A percentile compares a stretch with the other conserved stretches of the same genome.
Evolutionary conservation across 2,888 invertebrate genomes (phyloP).

Genomic region (Buathra laborator): DNA sequence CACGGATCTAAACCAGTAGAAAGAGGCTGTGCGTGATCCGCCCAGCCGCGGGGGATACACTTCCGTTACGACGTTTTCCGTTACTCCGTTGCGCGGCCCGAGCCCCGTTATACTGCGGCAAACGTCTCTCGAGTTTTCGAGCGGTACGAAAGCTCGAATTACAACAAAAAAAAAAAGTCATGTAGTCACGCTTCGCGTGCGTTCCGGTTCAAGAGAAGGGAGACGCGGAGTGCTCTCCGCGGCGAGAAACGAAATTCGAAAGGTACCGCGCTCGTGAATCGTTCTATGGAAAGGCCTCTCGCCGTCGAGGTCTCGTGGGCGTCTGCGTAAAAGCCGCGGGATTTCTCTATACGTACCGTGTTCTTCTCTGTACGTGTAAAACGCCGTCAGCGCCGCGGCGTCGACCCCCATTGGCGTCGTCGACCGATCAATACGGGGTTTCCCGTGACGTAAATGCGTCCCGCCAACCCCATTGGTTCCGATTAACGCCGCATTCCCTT

Average conservation of each 20-base stretch:
- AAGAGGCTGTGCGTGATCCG: conserved; percentile 26
- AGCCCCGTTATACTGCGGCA: conserved; percentile 18
- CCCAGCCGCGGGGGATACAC: not conserved
- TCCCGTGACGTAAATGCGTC: conserved; percentile 86
- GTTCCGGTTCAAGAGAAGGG: not conserved
- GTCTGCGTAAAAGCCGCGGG: conserved; percentile 49
- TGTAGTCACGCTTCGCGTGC: conserved; percentile 1
- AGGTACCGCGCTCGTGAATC: conserved; percentile 22
- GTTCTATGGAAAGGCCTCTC: conserved; percentile 4
- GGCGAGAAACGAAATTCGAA: conserved; percentile 29
- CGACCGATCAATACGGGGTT: conserved; percentile 86
- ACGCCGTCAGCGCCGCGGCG: conserved; percentile 65
- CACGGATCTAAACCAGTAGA: conserved; percentile 11
- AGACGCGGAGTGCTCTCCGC: not conserved
- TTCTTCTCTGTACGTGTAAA: conserved; percentile 2
- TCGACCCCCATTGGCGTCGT: conserved; percentile 74
- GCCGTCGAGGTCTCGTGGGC: conserved; percentile 49
- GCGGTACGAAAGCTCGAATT: not conserved
- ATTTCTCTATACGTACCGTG: not conserved
- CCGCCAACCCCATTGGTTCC: conserved; percentile 86
- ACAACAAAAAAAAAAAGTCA: not conserved
- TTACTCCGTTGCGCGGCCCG: not conserved
- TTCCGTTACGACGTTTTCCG: not conserved
- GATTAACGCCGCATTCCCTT: conserved; percentile 86
- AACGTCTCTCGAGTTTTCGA: not conserved